These are phyloP conservation scores for Glossosoma conforme DNA, from an alignment of 1,140 invertebrate species.

Conservation along the genomic window DNA sequence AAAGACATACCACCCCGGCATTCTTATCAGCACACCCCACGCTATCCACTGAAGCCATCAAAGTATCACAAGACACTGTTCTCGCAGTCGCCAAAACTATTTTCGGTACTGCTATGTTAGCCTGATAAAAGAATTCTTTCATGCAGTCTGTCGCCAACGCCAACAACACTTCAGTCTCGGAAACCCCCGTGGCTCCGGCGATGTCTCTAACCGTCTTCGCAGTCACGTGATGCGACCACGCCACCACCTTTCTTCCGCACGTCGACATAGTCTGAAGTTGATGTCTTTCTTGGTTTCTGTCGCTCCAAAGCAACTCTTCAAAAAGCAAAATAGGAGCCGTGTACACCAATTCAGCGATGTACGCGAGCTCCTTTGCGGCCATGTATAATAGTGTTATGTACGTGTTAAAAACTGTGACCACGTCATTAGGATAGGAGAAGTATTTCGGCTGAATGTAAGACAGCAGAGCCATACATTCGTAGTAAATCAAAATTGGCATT, in stretches of 20 bases:
- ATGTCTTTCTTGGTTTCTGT: conserved; percentile 46
- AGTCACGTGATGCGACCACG: conserved; percentile 65
- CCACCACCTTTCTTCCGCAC: conserved; percentile 71
- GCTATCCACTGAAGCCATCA: conserved; percentile 49
- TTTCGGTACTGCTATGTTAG: conserved; percentile 48
- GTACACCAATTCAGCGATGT: conserved; percentile 52
- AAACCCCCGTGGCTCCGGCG: conserved; percentile 55
- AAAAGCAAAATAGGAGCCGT: conserved; percentile 55
- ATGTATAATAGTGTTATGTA: conserved; percentile 56
- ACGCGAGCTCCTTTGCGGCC: conserved; percentile 51
- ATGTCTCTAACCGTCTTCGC: conserved; percentile 49
- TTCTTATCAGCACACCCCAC: conserved; percentile 49
- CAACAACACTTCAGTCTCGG: conserved; percentile 64
- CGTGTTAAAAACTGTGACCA: conserved; percentile 44
- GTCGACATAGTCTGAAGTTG: conserved; percentile 64
- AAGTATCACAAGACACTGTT: conserved; percentile 42
- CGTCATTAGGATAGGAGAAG: conserved; percentile 42
- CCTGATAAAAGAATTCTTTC: conserved; percentile 57
- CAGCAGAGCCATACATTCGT: conserved; percentile 41
- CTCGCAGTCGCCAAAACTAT: conserved; percentile 54
- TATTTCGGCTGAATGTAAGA: conserved; percentile 37
- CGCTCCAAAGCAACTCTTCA: conserved; percentile 51
- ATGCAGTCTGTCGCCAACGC: conserved; percentile 58
- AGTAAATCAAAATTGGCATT: conserved; percentile 40
- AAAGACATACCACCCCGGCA: conserved; percentile 54